phyloP scores from a whole-genome alignment of 1,140 invertebrate species.

The honey bee (Apis mellifera) region Amel_HAv3.1 CM009945.2:6447501-6448000 shows the following conservation, averaged over 20 bases:
- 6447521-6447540: too few relatives aligned
- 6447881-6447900: constrained; percentile 27
- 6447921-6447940: constrained; percentile 29
- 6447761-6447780: too few relatives aligned
- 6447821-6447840: constrained; percentile 26
- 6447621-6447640: constrained; percentile 16
- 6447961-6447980: background rate
- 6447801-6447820: background rate
- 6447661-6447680: background rate
- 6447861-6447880: constrained; percentile 2
- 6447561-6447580: background rate
- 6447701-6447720: background rate
- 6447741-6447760: too few relatives aligned
- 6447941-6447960: constrained; percentile 4
- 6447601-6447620: background rate
- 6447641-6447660: too few relatives aligned
- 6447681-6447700: too few relatives aligned
- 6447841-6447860: constrained; percentile 46
- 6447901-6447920: background rate
- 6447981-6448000: background rate
- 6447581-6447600: constrained; percentile 1
- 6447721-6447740: background rate
- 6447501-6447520: too few relatives aligned
- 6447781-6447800: too few relatives aligned
- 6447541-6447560: too few relatives aligned